Evolutionary conservation across 2,113 vertebrate genomes (phyloP).

Genomic region (Corvus cornix): DNA sequence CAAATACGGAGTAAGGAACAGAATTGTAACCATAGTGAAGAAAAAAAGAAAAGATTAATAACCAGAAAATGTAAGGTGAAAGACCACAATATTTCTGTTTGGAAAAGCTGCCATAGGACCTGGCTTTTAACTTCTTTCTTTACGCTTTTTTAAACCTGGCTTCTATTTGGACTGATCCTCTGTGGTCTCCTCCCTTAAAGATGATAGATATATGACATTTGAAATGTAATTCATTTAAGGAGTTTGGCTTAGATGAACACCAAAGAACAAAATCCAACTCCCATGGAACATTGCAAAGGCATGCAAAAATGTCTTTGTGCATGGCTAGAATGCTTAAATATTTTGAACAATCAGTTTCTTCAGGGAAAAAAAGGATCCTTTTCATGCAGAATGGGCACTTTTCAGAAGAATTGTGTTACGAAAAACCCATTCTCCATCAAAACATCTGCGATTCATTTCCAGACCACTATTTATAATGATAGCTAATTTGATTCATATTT

Average conservation of each 20-base stretch:
- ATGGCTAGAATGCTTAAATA: constrained; percentile 46
- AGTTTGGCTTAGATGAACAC: constrained; percentile 46
- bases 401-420: constrained; percentile 46
- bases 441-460: constrained; percentile 56
- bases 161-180: constrained; percentile 42
- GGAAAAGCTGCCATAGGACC: constrained; percentile 1
- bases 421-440: constrained; percentile 31
- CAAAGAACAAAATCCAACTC: constrained; percentile 21
- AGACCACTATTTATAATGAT: constrained; percentile 55
- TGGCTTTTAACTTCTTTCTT: constrained; percentile 11
- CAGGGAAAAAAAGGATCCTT: constrained; percentile 21
- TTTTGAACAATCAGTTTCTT: constrained; percentile 60
- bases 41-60: not conserved
- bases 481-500: constrained; percentile 68
- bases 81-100: constrained; percentile 18
- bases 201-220: constrained; percentile 54
- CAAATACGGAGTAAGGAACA: not conserved
- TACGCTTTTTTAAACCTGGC: constrained; percentile 35
- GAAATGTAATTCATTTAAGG: constrained; percentile 29
- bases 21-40: not conserved
- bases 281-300: constrained; percentile 36
- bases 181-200: constrained; percentile 43
- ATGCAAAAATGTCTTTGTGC: constrained; percentile 55
- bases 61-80: constrained; percentile 1
- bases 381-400: constrained; percentile 44